Evolutionary conservation across 2,797 vertebrate genomes (phyloP).

Genomic region (Darevskia mixta): DNA sequence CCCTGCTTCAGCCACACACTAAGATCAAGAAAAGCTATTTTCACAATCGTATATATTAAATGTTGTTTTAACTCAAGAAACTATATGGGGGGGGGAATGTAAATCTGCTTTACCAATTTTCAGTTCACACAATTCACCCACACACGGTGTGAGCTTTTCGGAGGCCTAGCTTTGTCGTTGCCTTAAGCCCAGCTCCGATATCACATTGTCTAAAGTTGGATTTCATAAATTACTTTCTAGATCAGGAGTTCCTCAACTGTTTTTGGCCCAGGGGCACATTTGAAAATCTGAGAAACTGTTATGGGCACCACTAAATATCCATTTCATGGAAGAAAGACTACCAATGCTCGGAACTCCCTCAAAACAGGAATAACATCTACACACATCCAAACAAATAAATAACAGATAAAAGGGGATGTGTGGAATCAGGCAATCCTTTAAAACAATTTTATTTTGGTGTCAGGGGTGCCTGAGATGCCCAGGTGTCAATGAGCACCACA

Average conservation of each 20-base stretch:
- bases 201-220: too few relatives aligned
- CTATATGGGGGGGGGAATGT: not conserved
- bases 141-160: not conserved
- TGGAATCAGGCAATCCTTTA: too few relatives aligned
- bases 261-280: not conserved
- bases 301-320: too few relatives aligned
- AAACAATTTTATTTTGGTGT: too few relatives aligned
- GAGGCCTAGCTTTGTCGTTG: not conserved
- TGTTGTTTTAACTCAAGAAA: constrained; percentile 1
- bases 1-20: constrained; percentile 19
- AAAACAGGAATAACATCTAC: too few relatives aligned
- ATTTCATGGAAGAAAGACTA: too few relatives aligned
- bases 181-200: not conserved
- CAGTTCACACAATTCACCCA: not conserved
- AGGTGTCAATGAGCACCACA: too few relatives aligned
- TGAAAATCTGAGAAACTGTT: not conserved
- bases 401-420: too few relatives aligned
- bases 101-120: constrained; percentile 34
- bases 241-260: not conserved
- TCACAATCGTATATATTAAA: not conserved
- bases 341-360: too few relatives aligned
- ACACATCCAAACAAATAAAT: too few relatives aligned
- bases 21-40: constrained; percentile 34
- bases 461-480: too few relatives aligned
- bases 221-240: not conserved